These are phyloP conservation scores for Dendroctonus valens DNA, from an alignment of 1,140 invertebrate genomes.

Conservation along the genomic window DNA sequence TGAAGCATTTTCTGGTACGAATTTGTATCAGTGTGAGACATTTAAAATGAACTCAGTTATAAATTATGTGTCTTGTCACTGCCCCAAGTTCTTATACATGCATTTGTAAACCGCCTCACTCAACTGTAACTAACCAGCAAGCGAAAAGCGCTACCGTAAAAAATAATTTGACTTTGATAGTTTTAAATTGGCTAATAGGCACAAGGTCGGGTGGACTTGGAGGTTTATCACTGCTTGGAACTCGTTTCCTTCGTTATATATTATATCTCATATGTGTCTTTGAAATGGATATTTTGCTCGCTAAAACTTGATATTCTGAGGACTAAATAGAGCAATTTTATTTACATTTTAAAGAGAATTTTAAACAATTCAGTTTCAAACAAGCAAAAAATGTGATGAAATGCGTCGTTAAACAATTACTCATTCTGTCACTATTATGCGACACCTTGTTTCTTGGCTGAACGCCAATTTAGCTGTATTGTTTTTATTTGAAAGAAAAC, in stretches of 20 bases:
- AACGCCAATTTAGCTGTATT: neutral
- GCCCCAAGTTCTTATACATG: no score
- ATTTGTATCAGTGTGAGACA: no score
- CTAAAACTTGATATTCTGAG: neutral
- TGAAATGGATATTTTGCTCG: neutral
- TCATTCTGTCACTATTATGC: neutral
- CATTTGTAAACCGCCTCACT: no score
- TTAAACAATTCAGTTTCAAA: neutral
- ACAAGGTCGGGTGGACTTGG: slow-evolving; percentile 13
- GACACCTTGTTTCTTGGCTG: slow-evolving; percentile 2
- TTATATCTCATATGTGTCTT: neutral
- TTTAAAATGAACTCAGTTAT: no score
- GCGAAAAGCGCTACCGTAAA: slow-evolving; percentile 12
- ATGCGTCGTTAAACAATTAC: slow-evolving; percentile 5
- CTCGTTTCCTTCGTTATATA: slow-evolving; percentile 11
- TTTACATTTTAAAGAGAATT: neutral
- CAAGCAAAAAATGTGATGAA: slow-evolving; percentile 1
- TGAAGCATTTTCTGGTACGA: no score
- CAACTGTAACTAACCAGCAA: neutral
- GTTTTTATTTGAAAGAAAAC: no score
- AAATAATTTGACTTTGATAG: slow-evolving; percentile 28
- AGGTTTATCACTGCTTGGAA: slow-evolving; percentile 4
- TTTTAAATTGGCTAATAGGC: slow-evolving; percentile 27
- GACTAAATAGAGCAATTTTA: neutral
- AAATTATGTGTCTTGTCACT: no score